Conservation (phyloP, 2,797 vertebrate genomes). For the Lates japonicus region DNA sequence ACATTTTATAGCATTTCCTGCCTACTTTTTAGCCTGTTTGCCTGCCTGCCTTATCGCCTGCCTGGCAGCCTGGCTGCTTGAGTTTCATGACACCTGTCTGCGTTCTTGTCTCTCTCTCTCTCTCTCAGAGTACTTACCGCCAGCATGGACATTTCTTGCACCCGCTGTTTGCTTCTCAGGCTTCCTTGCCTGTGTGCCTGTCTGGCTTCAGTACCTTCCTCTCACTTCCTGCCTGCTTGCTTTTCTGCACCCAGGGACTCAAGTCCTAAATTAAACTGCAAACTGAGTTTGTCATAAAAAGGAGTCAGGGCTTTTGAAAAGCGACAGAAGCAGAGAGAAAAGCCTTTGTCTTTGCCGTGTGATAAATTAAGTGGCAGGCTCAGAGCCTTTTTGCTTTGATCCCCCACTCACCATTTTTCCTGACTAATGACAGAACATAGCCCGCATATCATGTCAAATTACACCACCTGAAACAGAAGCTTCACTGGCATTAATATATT, state of each 20-base stretch:
- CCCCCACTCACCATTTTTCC: slow-evolving; percentile 80
- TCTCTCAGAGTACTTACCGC: slow-evolving; percentile 54
- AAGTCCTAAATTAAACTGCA: slow-evolving; percentile 95
- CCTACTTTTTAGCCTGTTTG: slow-evolving; percentile 51
- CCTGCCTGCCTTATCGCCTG: slow-evolving; percentile 25
- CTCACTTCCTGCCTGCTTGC: slow-evolving; percentile 73
- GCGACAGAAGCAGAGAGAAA: slow-evolving; percentile 86
- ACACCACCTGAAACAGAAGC: slow-evolving; percentile 86
- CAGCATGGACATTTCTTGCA: slow-evolving; percentile 67
- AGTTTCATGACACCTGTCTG: slow-evolving; percentile 79
- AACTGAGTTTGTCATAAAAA: slow-evolving; percentile 93
- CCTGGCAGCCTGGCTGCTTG: slow-evolving; percentile 49
- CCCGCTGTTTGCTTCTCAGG: slow-evolving; percentile 65
- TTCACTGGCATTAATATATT: slow-evolving; percentile 85
- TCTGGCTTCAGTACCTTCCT: slow-evolving; percentile 64
- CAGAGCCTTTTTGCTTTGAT: slow-evolving; percentile 93
- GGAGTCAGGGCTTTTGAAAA: slow-evolving; percentile 91
- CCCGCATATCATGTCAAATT: slow-evolving; percentile 90
- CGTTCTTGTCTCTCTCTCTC: slow-evolving; percentile 48
- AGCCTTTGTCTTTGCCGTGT: slow-evolving; percentile 93
- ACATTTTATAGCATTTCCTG: slow-evolving; percentile 53
- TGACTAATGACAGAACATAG: slow-evolving; percentile 90
- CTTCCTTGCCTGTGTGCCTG: slow-evolving; percentile 62
- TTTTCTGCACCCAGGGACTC: slow-evolving; percentile 89
- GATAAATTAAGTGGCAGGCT: slow-evolving; percentile 96